These are phyloP conservation scores for Hymenochirus boettgeri DNA, from an alignment of 2,113 vertebrate species.

Conservation along the genomic window DNA sequence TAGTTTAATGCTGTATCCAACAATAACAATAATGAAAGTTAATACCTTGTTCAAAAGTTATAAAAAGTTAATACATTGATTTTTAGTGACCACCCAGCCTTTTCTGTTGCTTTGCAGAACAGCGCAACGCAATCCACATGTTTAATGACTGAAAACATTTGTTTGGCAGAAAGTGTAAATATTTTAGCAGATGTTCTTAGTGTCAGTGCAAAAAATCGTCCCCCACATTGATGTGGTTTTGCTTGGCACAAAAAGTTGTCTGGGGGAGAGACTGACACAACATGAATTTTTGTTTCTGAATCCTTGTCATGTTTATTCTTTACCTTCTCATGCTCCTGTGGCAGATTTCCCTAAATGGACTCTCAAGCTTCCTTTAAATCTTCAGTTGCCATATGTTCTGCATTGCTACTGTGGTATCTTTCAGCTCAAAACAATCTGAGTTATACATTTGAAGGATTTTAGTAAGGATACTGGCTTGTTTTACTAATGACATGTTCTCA, in stretches of 20 bases:
- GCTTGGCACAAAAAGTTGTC: slow-evolving; percentile 56
- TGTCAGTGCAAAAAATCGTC: slow-evolving; percentile 49
- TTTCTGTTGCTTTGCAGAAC: slow-evolving; percentile 47
- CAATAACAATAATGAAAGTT: no score
- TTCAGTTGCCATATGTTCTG: slow-evolving; percentile 14
- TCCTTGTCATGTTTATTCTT: slow-evolving; percentile 43
- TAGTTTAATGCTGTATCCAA: no score
- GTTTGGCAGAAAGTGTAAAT: slow-evolving; percentile 46
- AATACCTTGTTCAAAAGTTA: no score
- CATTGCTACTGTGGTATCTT: slow-evolving; percentile 10
- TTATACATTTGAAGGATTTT: no score
- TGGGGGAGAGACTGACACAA: slow-evolving; percentile 51
- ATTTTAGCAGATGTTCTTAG: slow-evolving; percentile 54
- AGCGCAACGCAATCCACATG: slow-evolving; percentile 50
- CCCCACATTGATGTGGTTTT: slow-evolving; percentile 61
- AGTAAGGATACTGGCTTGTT: no score
- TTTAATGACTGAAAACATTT: slow-evolving; percentile 55
- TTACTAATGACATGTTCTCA: no score
- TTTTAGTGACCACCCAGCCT: slow-evolving; percentile 50
- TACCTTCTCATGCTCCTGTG: slow-evolving; percentile 46
- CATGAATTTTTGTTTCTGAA: slow-evolving; percentile 51
- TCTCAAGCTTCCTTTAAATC: slow-evolving; percentile 20
- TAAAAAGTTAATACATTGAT: no score
- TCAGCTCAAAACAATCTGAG: no score
- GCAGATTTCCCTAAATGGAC: slow-evolving; percentile 24